phyloP scores from a whole-genome alignment of 2,888 invertebrate genomes.

The Caenorhabditis zanzibari region DNA sequence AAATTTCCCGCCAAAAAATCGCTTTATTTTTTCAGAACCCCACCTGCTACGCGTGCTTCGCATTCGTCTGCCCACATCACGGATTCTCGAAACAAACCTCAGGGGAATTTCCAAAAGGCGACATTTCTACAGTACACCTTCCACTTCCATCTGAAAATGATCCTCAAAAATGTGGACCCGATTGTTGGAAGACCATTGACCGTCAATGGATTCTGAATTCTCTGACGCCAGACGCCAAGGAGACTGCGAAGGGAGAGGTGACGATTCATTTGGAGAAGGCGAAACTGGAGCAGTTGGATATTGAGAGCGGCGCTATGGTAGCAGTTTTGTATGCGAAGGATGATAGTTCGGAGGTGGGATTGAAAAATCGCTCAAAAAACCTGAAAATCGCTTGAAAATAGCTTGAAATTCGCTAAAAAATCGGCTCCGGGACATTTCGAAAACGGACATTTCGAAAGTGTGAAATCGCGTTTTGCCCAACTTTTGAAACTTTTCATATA shows the following conservation, averaged over 20 bases:
- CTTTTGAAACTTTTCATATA: too few species aligned
- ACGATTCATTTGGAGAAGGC: neutral
- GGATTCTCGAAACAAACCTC: slow-evolving; percentile 11
- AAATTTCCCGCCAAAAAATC: neutral
- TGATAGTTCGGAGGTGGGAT: neutral
- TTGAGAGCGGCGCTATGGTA: slow-evolving; percentile 1
- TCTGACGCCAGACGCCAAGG: slow-evolving; percentile 7
- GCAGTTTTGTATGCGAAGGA: neutral
- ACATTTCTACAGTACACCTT: neutral
- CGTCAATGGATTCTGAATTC: neutral
- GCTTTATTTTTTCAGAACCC: neutral
- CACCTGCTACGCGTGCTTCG: slow-evolving; percentile 27
- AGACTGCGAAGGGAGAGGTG: neutral
- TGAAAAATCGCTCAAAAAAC: too few species aligned
- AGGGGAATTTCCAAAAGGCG: slow-evolving; percentile 1
- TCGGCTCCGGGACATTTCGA: too few species aligned
- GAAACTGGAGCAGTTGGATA: neutral
- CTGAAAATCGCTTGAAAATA: too few species aligned
- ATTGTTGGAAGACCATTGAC: slow-evolving; percentile 15
- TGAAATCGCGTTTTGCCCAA: too few species aligned
- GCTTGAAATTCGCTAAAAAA: too few species aligned
- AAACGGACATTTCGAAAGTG: too few species aligned
- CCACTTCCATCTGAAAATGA: neutral
- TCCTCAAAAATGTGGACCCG: neutral
- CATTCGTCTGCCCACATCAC: slow-evolving; percentile 9